These are phyloP conservation scores for Tyrophagus putrescentiae DNA, from an alignment of 1,140 invertebrate genomes.

Conservation along the genomic window DNA sequence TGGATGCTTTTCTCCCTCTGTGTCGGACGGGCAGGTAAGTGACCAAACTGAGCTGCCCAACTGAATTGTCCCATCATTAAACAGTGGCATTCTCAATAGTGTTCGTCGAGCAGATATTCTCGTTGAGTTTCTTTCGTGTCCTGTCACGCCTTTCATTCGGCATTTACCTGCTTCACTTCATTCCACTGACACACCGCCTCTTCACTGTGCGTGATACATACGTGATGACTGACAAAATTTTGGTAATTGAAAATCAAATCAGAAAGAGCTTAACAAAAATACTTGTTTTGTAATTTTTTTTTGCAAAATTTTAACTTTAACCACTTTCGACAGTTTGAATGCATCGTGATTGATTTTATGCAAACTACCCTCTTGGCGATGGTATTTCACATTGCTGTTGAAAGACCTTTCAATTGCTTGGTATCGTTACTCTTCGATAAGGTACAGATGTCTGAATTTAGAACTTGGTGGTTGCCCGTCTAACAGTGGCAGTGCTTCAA, in stretches of 20 bases:
- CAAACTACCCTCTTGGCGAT: constrained; percentile 5
- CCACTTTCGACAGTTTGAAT: constrained; percentile 15
- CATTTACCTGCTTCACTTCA: constrained; percentile 34
- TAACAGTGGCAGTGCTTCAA: too few relatives aligned
- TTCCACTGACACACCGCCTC: constrained; percentile 10
- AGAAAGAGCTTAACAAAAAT: too few relatives aligned
- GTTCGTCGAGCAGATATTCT: constrained; percentile 16
- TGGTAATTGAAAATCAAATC: constrained; percentile 11
- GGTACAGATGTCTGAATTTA: too few relatives aligned
- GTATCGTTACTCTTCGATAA: not conserved
- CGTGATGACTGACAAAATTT: constrained; percentile 19
- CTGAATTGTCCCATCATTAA: not conserved
- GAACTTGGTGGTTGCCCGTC: too few relatives aligned
- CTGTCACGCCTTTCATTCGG: constrained; percentile 34
- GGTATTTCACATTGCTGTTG: constrained; percentile 11
- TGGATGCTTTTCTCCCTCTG: constrained; percentile 15
- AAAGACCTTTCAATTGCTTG: constrained; percentile 15
- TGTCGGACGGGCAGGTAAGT: constrained; percentile 11
- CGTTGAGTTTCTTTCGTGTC: constrained; percentile 31
- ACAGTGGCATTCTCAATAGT: not conserved
- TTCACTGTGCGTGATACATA: constrained; percentile 18
- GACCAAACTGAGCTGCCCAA: not conserved
- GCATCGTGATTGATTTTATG: constrained; percentile 16
- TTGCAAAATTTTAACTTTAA: too few relatives aligned
- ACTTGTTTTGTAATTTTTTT: too few relatives aligned